Percentiles rank a stretch among this genome's conserved stretches.
Evolutionary conservation across 2,888 invertebrate species (phyloP).

Genomic region (Ceratothoa steindachneri): DNA sequence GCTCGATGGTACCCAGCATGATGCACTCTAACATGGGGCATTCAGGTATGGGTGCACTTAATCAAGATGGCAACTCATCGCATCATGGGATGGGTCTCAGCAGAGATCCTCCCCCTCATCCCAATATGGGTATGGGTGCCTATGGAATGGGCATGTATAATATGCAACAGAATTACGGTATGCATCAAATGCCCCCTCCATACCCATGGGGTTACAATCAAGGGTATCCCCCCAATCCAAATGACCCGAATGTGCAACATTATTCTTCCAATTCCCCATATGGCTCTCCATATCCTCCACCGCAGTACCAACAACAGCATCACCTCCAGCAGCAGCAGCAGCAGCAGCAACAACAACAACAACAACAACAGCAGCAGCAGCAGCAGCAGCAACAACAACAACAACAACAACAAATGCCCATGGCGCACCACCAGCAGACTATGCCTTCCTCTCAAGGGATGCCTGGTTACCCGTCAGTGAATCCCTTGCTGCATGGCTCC

Average conservation of each 20-base stretch:
- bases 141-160: constrained; percentile 14
- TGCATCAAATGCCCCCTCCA: constrained; percentile 20
- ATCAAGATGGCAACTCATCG: neutral
- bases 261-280: constrained; percentile 21
- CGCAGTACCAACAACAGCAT: constrained; percentile 20
- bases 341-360: constrained; percentile 30
- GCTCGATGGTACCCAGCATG: constrained; percentile 22
- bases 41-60: neutral
- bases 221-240: constrained; percentile 16
- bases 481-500: neutral
- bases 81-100: constrained; percentile 6
- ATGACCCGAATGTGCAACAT: constrained; percentile 17
- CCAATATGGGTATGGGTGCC: constrained; percentile 1
- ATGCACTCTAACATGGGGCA: constrained; percentile 18
- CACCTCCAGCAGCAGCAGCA: constrained; percentile 30
- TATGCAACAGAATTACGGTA: neutral
- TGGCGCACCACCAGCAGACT: constrained; percentile 15
- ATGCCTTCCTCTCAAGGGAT: constrained; percentile 15
- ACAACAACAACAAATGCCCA: neutral
- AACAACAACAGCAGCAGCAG: constrained; percentile 21
- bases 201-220: constrained; percentile 23
- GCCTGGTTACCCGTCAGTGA: neutral
- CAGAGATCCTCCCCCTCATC: neutral
- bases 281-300: constrained; percentile 14
- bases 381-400: constrained; percentile 11